phyloP scores from a whole-genome alignment of 2,113 vertebrate species.

The Orycteropus afer region DNA sequence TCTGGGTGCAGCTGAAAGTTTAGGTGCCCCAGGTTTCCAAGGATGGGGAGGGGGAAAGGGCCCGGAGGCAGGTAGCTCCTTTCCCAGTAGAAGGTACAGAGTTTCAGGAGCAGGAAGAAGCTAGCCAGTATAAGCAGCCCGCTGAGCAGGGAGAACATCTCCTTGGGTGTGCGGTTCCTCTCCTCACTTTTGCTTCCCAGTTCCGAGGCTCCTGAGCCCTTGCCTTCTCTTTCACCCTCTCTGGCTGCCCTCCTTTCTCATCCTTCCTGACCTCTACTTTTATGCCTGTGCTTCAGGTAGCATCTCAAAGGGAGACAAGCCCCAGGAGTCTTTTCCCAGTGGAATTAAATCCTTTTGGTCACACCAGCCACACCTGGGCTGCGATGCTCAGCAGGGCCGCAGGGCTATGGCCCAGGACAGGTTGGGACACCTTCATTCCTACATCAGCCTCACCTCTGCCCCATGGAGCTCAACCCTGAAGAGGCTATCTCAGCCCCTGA shows the following conservation, averaged over 20 bases:
- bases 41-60: slow-evolving; percentile 69
- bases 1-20: slow-evolving; percentile 76
- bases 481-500: not conserved
- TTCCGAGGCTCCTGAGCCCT: not conserved
- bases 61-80: slow-evolving; percentile 71
- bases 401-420: not conserved
- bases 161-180: not conserved
- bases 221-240: not conserved
- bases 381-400: not conserved
- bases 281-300: not conserved
- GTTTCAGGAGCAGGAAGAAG: slow-evolving; percentile 47
- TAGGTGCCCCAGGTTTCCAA: slow-evolving; percentile 81
- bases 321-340: not conserved
- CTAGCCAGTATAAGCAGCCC: not conserved
- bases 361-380: not conserved
- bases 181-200: not conserved
- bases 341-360: slow-evolving; percentile 46
- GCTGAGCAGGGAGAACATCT: not conserved
- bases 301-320: not conserved
- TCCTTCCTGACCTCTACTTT: not conserved
- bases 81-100: not conserved
- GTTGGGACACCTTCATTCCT: not conserved
- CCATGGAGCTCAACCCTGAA: not conserved
- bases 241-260: not conserved
- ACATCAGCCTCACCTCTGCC: not conserved